Base-by-base conservation (phyloP, 2,888 invertebrate species). In the Zygogramma bicolorata region DNA sequence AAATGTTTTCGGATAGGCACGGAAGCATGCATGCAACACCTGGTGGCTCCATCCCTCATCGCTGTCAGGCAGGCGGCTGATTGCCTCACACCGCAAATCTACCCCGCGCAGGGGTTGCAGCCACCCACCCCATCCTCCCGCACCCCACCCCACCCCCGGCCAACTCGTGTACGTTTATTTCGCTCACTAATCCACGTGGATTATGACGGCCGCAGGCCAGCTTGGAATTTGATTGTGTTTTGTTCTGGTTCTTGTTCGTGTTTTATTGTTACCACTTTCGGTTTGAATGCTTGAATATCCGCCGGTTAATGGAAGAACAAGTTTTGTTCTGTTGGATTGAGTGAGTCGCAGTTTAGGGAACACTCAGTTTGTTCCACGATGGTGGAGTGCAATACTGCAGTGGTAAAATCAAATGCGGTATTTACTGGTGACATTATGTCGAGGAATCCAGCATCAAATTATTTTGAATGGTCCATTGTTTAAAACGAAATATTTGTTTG, bases 41-140 rank as follows among this genome's bases (percentile, higher is more conserved):
- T 83, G 83, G 82, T 81, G 75, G 79, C 81, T 74, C 81, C 81
- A 82, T 83, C 79, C 78, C 75, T 83, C 82, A 83, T 82, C 80
- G 77, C 79, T 81, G 82, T 82, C 81, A 81, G 73, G 79, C 80
- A 82, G 80, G 79, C 80, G 82, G 80, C 82, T 83, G 83, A 83
- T 83, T 83, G 82, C 82, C 81, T 82, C 81, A 78, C 75, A 81
- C 83, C 83, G 82, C 82, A 83, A 82, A 82, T 81, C 82, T 80
- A 80, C 81, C 81, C 79, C 78, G 70, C 70, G 65, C 73, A 70
- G 75, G 75, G 79, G 74, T 74, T 71, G 76, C 75, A 67, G 70
- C 75, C 77, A 68, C 70, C 72, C 70, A 69, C 73, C 68, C 63
- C 71, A 65, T 73, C 67, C 70, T n/a, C 61, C 71, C 66, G 15